Evolutionary conservation across 2,888 invertebrate genomes (phyloP).

Genomic region (Artemia sp.): DNA sequence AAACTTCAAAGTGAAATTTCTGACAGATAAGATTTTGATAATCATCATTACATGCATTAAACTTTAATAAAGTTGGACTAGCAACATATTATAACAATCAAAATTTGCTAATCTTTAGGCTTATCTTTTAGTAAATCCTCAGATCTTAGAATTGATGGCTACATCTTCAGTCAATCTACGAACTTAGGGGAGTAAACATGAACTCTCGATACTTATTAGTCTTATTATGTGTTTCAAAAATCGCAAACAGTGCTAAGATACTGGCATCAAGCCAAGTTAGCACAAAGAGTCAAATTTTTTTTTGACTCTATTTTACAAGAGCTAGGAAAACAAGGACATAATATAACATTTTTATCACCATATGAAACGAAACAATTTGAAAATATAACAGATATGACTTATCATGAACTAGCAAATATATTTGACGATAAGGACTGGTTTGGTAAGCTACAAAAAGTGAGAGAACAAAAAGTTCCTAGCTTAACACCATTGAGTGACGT

Average conservation of each 20-base stretch:
- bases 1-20: too few species aligned
- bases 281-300: constrained; percentile 5
- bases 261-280: not conserved
- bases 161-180: too few species aligned
- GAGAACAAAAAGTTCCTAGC: not conserved
- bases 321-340: not conserved
- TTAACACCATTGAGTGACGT: not conserved
- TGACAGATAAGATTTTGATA: too few species aligned
- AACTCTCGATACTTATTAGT: too few species aligned
- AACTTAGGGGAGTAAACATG: too few species aligned
- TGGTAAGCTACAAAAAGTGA: not conserved
- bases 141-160: too few species aligned
- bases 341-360: constrained; percentile 1
- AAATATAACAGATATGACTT: not conserved
- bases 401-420: not conserved
- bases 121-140: too few species aligned
- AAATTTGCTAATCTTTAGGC: too few species aligned
- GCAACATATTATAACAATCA: too few species aligned
- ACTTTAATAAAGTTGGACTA: too few species aligned
- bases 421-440: constrained; percentile 12
- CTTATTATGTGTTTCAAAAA: too few species aligned
- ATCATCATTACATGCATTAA: too few species aligned
- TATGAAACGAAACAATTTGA: not conserved
- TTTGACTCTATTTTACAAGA: not conserved
- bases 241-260: not conserved